Conservation (phyloP, 2,888 invertebrate genomes). For the Theretra japonica region DNA sequence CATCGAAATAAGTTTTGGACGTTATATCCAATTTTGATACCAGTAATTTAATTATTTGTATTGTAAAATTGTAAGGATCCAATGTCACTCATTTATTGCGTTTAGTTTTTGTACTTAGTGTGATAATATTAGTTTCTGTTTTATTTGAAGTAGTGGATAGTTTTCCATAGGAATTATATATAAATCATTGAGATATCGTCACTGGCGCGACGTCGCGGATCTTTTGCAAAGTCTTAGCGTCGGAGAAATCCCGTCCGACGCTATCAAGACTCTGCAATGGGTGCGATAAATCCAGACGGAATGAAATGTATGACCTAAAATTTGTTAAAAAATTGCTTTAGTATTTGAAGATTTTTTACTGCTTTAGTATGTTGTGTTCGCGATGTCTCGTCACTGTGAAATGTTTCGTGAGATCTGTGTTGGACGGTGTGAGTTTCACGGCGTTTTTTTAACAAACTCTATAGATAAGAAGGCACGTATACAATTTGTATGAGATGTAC, state of each 20-base stretch:
- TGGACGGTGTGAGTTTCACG: neutral
- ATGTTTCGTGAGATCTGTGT: neutral
- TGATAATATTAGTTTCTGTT: neutral
- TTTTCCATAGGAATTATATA: neutral
- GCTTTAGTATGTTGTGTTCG: neutral
- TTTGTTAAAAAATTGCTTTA: constrained; percentile 10
- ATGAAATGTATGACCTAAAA: neutral
- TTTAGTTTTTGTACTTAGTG: neutral
- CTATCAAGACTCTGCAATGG: constrained; percentile 19
- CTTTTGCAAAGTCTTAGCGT: neutral
- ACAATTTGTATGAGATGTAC: constrained; percentile 21
- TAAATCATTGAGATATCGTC: constrained; percentile 23
- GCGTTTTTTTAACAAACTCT: constrained; percentile 16
- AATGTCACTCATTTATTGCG: neutral
- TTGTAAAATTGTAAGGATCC: constrained; percentile 6
- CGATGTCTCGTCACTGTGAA: neutral
- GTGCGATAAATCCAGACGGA: constrained; percentile 1
- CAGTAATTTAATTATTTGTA: constrained; percentile 20
- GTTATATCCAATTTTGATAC: constrained; percentile 24
- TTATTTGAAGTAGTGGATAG: neutral
- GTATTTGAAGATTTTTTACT: neutral
- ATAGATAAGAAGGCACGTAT: constrained; percentile 22
- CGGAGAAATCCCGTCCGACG: neutral
- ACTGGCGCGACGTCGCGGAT: neutral
- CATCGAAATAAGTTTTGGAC: constrained; percentile 24